phyloP scores from a whole-genome alignment of 92 coral and sea anemone species.

The Virgularia gustaviana region DNA sequence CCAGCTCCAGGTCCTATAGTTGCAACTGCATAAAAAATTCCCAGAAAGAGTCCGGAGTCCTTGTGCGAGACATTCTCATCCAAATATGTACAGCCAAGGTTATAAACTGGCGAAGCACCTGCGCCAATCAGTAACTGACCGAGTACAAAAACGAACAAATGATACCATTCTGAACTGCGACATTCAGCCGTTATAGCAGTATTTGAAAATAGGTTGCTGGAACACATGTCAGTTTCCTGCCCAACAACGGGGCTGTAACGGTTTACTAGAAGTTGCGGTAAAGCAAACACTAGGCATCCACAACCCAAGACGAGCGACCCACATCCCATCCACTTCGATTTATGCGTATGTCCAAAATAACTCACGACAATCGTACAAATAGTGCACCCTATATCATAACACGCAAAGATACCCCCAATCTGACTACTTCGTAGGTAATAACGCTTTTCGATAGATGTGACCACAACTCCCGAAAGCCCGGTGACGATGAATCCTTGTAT shows the following conservation, averaged over 20 bases:
- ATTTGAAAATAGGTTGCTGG: slow-evolving; percentile 26
- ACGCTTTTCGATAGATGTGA: slow-evolving; percentile 86
- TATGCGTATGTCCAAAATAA: slow-evolving; percentile 89
- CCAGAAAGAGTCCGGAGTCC: slow-evolving; percentile 79
- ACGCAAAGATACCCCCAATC: slow-evolving; percentile 69
- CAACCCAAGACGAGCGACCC: slow-evolving; percentile 78
- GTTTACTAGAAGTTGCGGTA: slow-evolving; percentile 81
- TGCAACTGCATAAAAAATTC: slow-evolving; percentile 83
- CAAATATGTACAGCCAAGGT: slow-evolving; percentile 75
- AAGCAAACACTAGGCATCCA: slow-evolving; percentile 83
- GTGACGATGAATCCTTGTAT: slow-evolving; percentile 92
- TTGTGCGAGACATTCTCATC: slow-evolving; percentile 85
- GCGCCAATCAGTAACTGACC: slow-evolving; percentile 90
- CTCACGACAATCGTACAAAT: slow-evolving; percentile 82
- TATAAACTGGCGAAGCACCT: slow-evolving; percentile 94
- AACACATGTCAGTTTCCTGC: slow-evolving; percentile 58
- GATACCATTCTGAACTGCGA: slow-evolving; percentile 73
- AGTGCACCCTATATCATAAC: slow-evolving; percentile 86
- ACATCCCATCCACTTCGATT: slow-evolving; percentile 89
- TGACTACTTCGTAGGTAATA: slow-evolving; percentile 72
- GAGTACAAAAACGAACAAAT: slow-evolving; percentile 72
- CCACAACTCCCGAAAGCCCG: slow-evolving; percentile 81
- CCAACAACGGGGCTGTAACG: slow-evolving; percentile 63
- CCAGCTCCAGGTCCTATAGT: slow-evolving; percentile 89
- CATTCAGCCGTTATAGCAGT: slow-evolving; percentile 32